phyloP scores from a whole-genome alignment of 2,113 vertebrate species.

The Lophius piscatorius region DNA sequence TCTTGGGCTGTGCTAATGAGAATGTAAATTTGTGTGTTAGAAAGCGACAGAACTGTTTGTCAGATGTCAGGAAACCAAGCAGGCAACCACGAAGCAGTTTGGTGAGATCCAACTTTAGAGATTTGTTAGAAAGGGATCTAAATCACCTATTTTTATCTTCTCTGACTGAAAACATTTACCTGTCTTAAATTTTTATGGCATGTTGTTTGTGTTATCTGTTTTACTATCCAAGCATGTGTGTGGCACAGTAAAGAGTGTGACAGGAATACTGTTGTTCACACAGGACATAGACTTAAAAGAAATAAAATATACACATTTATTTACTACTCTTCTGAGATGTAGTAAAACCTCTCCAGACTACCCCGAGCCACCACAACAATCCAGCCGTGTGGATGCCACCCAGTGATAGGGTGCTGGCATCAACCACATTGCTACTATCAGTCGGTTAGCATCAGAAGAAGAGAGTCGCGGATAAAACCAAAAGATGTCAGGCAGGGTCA shows the following conservation, averaged over 20 bases:
- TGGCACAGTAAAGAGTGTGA: conserved; percentile 62
- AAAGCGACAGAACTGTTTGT: conserved; percentile 20
- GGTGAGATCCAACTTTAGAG: conserved; percentile 23
- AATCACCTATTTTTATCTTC: conserved; percentile 30
- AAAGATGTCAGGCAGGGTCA: too few relatives aligned
- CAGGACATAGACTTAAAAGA: conserved; percentile 46
- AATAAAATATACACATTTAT: conserved; percentile 51
- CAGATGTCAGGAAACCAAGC: conserved; percentile 37
- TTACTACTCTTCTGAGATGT: conserved; percentile 63
- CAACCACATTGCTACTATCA: conserved; percentile 45
- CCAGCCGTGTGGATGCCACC: conserved; percentile 68
- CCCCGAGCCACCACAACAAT: conserved; percentile 69
- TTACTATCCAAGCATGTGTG: conserved; percentile 55
- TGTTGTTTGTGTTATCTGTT: conserved; percentile 27
- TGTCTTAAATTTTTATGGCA: conserved; percentile 36
- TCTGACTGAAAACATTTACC: conserved; percentile 43
- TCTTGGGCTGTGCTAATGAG: conserved; percentile 46
- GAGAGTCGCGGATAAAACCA: conserved; percentile 32
- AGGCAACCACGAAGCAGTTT: conserved; percentile 49
- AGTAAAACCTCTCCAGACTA: conserved; percentile 61
- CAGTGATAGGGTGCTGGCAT: conserved; percentile 57
- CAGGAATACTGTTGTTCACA: conserved; percentile 58
- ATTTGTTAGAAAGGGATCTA: conserved; percentile 34
- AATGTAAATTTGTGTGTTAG: conserved; percentile 50
- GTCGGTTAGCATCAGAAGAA: conserved; percentile 45